Evolutionary conservation across 2,888 invertebrate genomes (phyloP).

Genomic region (Camptogramma bilineatum): DNA sequence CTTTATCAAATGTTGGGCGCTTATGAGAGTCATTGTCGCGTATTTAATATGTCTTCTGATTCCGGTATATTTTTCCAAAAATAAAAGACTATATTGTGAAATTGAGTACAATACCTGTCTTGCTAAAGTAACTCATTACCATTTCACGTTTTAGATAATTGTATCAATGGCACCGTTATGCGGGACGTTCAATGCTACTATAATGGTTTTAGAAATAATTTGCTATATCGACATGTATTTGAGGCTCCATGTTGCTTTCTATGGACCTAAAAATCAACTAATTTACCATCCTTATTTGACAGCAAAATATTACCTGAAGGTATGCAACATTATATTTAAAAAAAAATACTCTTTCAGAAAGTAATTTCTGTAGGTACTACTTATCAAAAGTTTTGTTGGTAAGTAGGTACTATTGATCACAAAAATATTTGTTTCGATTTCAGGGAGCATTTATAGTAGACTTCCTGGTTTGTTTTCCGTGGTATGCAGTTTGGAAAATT

Average conservation of each 20-base stretch:
- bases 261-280: slow-evolving; percentile 77
- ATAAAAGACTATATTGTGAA: background rate
- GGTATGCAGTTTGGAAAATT: slow-evolving; percentile 70
- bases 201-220: slow-evolving; percentile 70
- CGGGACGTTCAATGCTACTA: slow-evolving; percentile 58
- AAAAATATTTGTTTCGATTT: slow-evolving; percentile 39
- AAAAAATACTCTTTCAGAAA: no score
- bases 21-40: slow-evolving; percentile 63
- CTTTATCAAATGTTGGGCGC: slow-evolving; percentile 72
- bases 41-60: slow-evolving; percentile 69
- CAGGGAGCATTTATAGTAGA: slow-evolving; percentile 76
- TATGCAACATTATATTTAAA: background rate
- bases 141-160: slow-evolving; percentile 59
- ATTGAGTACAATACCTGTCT: background rate
- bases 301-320: slow-evolving; percentile 71
- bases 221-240: slow-evolving; percentile 80
- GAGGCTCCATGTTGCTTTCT: slow-evolving; percentile 82
- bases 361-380: background rate
- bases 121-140: background rate
- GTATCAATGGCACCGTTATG: slow-evolving; percentile 73
- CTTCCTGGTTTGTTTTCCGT: slow-evolving; percentile 78
- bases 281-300: slow-evolving; percentile 84
- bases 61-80: slow-evolving; percentile 60
- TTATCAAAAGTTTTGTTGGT: background rate
- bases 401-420: no score